Base-by-base conservation (phyloP, 1,140 invertebrate genomes). In the Saccostrea cuccullata region DNA sequence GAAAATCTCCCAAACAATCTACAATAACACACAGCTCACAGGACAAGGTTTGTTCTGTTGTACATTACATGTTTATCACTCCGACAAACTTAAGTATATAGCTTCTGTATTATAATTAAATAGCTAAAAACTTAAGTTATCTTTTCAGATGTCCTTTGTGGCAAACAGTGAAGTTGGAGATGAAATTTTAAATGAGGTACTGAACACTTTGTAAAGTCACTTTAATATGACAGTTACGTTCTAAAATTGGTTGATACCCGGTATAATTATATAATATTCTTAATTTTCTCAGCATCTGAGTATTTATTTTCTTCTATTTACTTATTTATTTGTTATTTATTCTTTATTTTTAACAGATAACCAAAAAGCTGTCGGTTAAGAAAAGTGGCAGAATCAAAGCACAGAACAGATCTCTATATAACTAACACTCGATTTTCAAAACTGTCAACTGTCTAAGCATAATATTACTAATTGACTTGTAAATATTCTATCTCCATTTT, bases 161-260 rank as follows among this genome's bases (percentile, higher is more conserved):
- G 70, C 23, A 30, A 73, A 73, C 26, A 73, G 70, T 73, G 70
- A 73, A 73, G 70, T 73, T 26, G 70, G 70, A 30, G 70, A 73
- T 30, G 70, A 73, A 11, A 36, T 6, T 73, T 73, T 73, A 73
- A 73, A 23, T 30, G 70, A 73, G 70, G 70, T 73, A 30, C 47
- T 47, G 5, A 9, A 47, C 47, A 47, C 9, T 47, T 36, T 36
- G 0, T 36, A 1, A 36, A 36, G 0, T 36, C 30, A 36, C 30
- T 36, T 36, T 36, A 36, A 36, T 1, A 47, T 47, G 47, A 47
- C 5, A 47, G 47, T 47, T 9, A 47, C 6, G 47, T 47, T 36
- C 30, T 47, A 47, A 47, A 47, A 47, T 64, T 64, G 1, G 5
- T 64, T 64, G 15, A 64, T 64, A n/a, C n/a, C n/a, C n/a, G n/a